Percentiles rank a stretch among this genome's conserved stretches.
These are phyloP conservation scores for Saturnia japonica DNA, from an alignment of 2,888 invertebrate genomes.

Conservation along the genomic window DNA sequence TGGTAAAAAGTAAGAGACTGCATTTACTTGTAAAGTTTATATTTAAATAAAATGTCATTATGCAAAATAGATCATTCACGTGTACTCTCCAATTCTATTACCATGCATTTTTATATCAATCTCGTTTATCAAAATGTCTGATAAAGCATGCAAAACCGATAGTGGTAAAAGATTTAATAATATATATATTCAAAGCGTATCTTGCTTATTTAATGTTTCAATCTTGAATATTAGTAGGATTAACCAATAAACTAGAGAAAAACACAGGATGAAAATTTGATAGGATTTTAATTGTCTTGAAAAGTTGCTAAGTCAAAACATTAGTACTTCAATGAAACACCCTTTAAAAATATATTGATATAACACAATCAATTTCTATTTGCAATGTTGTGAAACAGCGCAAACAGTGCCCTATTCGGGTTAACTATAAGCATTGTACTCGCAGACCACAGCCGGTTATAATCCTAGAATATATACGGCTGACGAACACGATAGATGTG, in stretches of 20 bases:
- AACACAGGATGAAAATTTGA: too few relatives aligned
- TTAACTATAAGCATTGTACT: background rate
- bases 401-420: background rate
- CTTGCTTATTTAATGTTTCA: background rate
- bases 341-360: background rate
- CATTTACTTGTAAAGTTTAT: background rate
- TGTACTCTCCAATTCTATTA: background rate
- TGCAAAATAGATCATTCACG: background rate
- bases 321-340: background rate
- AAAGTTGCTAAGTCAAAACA: background rate
- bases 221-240: too few relatives aligned
- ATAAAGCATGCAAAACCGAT: background rate
- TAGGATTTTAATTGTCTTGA: background rate
- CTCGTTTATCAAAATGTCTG: background rate
- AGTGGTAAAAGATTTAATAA: background rate
- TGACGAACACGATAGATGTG: conserved; percentile 20
- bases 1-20: background rate
- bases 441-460: conserved; percentile 3
- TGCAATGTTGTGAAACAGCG: background rate
- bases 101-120: background rate
- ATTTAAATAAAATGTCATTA: background rate
- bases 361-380: background rate
- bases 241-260: too few relatives aligned
- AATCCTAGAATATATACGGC: background rate
- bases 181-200: background rate